phyloP scores from a whole-genome alignment of 2,113 vertebrate genomes.

The Pachypanchax playfairii region DNA sequence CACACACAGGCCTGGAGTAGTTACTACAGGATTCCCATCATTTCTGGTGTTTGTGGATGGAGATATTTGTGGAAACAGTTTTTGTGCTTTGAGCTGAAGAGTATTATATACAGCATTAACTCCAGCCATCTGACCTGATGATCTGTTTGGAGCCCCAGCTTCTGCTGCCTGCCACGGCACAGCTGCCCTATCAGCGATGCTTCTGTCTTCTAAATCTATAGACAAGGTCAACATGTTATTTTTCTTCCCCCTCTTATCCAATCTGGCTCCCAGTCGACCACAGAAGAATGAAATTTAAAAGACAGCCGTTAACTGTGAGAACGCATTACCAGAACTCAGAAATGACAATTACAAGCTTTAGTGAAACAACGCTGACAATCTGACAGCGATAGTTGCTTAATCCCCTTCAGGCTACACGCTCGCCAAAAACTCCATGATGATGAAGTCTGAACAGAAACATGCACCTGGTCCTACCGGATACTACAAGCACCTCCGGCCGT shows the following conservation, averaged over 20 bases:
- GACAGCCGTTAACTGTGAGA: constrained; percentile 30
- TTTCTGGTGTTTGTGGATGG: no score
- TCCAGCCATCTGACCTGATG: constrained; percentile 62
- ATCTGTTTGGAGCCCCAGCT: constrained; percentile 64
- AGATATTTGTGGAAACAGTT: no score
- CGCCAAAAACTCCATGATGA: constrained; percentile 38
- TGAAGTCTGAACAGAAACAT: constrained; percentile 21
- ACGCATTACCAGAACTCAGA: constrained; percentile 44
- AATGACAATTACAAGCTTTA: constrained; percentile 52
- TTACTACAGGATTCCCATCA: no score
- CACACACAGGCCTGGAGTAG: no score
- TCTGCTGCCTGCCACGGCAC: constrained; percentile 68
- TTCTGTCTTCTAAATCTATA: constrained; percentile 69
- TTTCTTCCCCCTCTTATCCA: background rate
- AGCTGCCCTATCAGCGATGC: constrained; percentile 69
- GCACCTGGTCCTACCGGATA: constrained; percentile 25
- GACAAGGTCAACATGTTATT: constrained; percentile 72
- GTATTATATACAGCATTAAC: constrained; percentile 55
- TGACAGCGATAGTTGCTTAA: constrained; percentile 44
- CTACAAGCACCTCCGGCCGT: constrained; percentile 21
- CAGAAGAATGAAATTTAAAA: constrained; percentile 46
- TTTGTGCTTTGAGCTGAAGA: constrained; percentile 36
- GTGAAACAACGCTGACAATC: constrained; percentile 38
- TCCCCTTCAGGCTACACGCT: constrained; percentile 33
- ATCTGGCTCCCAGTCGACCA: constrained; percentile 62